Percentiles rank a stretch among this genome's conserved stretches.
Evolutionary conservation across 2,113 vertebrate genomes (phyloP).

Genomic region (Dendropsophus ebraccatus): DNA sequence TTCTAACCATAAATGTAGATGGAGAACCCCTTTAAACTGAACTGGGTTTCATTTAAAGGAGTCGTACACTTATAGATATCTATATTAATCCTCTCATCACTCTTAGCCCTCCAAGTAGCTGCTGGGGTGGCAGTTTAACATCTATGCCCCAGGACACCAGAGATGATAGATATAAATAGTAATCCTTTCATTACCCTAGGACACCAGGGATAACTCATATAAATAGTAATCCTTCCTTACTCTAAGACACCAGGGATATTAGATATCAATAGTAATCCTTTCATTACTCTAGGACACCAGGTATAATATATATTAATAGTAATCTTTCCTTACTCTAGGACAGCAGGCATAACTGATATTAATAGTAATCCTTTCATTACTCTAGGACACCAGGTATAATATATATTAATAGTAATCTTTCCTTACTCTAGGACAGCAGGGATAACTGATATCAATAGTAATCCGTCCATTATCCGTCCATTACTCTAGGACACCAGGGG

Average conservation of each 20-base stretch:
- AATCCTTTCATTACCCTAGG: too few relatives aligned
- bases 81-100: too few relatives aligned
- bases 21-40: not conserved
- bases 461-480: not conserved
- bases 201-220: too few relatives aligned
- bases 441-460: not conserved
- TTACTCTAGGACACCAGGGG: not conserved
- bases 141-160: too few relatives aligned
- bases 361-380: too few relatives aligned
- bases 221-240: not conserved
- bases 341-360: too few relatives aligned
- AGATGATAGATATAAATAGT: too few relatives aligned
- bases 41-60: not conserved
- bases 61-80: not conserved
- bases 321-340: too few relatives aligned
- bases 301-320: too few relatives aligned
- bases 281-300: too few relatives aligned
- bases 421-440: not conserved
- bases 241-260: not conserved
- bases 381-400: not conserved
- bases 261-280: not conserved
- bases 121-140: too few relatives aligned
- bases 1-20: not conserved
- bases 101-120: too few relatives aligned
- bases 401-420: not conserved